Evolutionary conservation across 2,113 vertebrate species (phyloP).

Genomic region (Hucho hucho): DNA sequence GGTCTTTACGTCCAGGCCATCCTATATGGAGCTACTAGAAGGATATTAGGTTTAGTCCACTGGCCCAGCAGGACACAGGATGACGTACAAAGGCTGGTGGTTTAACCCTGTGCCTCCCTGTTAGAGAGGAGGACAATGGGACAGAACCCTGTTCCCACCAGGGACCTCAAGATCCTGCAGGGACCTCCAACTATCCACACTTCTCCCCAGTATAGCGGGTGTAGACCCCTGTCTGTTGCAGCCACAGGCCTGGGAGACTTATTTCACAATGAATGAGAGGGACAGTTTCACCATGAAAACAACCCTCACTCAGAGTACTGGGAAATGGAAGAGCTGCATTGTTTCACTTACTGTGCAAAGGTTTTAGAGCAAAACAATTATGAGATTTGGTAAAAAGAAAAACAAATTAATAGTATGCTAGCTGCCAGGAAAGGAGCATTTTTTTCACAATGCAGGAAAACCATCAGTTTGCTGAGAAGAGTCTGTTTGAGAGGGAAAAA

Average conservation of each 20-base stretch:
- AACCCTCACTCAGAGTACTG: too few species aligned
- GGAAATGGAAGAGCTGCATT: too few species aligned
- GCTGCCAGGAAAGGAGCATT: too few species aligned
- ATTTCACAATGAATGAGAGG: constrained; percentile 6
- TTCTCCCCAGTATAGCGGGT: not conserved
- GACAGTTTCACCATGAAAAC: constrained; percentile 4
- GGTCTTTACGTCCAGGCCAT: constrained; percentile 44
- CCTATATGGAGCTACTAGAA: constrained; percentile 69
- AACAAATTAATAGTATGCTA: too few species aligned
- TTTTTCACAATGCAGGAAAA: constrained; percentile 16
- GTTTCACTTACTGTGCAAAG: too few species aligned
- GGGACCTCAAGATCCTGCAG: not conserved
- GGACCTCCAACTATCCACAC: constrained; percentile 4
- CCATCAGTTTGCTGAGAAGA: constrained; percentile 22
- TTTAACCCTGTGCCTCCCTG: constrained; percentile 60
- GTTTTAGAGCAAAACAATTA: not conserved
- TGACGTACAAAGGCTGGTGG: constrained; percentile 63
- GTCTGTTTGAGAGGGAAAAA: constrained; percentile 54
- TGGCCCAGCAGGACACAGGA: constrained; percentile 55
- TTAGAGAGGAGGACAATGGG: constrained; percentile 50
- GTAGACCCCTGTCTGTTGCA: too few species aligned
- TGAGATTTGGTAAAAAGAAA: too few species aligned
- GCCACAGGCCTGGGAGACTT: too few species aligned
- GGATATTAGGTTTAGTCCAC: constrained; percentile 60
- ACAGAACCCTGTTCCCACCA: constrained; percentile 44